Evolutionary conservation across 2,797 vertebrate genomes (phyloP).

Genomic region (Synanceia verrucosa): DNA sequence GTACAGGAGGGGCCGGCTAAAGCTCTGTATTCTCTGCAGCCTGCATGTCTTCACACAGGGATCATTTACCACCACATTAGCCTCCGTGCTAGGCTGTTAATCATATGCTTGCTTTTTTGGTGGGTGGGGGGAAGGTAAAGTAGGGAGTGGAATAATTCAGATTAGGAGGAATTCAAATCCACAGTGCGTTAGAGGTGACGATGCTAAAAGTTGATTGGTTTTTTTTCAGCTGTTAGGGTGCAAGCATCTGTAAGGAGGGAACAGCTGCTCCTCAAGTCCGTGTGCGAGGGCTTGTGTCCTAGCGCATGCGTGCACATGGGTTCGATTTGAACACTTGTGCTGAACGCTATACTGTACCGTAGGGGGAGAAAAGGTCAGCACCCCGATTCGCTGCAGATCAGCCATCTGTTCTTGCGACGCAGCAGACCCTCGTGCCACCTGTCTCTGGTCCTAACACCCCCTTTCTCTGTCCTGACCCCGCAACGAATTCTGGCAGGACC

Average conservation of each 20-base stretch:
- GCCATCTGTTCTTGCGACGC: conserved; percentile 72
- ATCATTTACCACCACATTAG: conserved; percentile 71
- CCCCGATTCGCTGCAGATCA: conserved; percentile 54
- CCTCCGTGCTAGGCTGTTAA: conserved; percentile 59
- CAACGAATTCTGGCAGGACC: conserved; percentile 40
- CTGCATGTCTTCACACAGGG: conserved; percentile 71
- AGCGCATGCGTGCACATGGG: background rate
- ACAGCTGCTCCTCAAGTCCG: conserved; percentile 32
- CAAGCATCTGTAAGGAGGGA: conserved; percentile 39
- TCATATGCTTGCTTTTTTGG: conserved; percentile 56
- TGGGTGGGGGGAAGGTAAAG: no score
- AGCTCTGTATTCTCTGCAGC: conserved; percentile 46
- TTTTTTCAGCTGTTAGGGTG: background rate
- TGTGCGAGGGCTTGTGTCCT: background rate
- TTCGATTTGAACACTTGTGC: conserved; percentile 42
- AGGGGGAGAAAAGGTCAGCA: conserved; percentile 68
- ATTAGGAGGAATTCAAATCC: conserved; percentile 14
- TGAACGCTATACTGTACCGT: conserved; percentile 45
- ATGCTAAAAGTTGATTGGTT: conserved; percentile 11
- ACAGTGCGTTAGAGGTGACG: background rate
- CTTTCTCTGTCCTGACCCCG: conserved; percentile 58
- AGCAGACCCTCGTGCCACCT: conserved; percentile 62
- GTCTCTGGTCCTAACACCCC: conserved; percentile 62
- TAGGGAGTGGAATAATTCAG: conserved; percentile 29
- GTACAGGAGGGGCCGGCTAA: conserved; percentile 18